Base-by-base conservation (phyloP, 1,140 invertebrate genomes). In the Araneus ventricosus region DNA sequence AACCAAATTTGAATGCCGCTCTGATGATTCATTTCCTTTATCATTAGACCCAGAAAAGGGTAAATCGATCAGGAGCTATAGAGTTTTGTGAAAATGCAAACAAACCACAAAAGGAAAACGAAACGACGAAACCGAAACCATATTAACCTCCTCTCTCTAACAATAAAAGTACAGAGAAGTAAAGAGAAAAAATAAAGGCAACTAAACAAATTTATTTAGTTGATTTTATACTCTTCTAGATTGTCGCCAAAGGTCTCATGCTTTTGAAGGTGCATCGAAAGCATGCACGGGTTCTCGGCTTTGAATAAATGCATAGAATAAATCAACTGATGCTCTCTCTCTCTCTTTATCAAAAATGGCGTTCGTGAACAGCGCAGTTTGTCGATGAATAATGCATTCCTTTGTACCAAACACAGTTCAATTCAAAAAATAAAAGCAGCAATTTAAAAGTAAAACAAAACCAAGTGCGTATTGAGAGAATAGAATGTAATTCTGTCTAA, bases 251-350 rank as follows among this genome's bases (percentile, higher is more conserved):
- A 39, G 4, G 2, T 20, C 75, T 39, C 17, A 22, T 22, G 30
- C 30, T 37, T 24, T 7, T n/a, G 6, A 0, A 41, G 4, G 27
- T 17, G 75, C 20, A 80, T 80, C 7, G 39, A 41, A 41, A 34
- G 17, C 34, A 41, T 20, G 75, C 63, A n/a, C 27, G 10, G 63
- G 10, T 27, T 67, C 27, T 67, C 63, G 8, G 8, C 10, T 67
- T 41, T 80, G 17, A 80, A 80, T 80, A 80, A 80, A 80, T 80
- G 17, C 75, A 41, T 27, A 80, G 75, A 80, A 80, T 80, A 20
- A 27, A 37, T 39, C 34, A 37, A 22, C 34, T 41, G 34, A n/a
- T n/a, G 27, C 27, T 34, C 30, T 37, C 27, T 22, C 39, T 37
- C 30, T 22, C 27, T 7, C 75, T 34, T 80, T 80, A 80, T 80